These are phyloP conservation scores for Malurus leucopterus DNA, from an alignment of 2,797 vertebrate species.

Conservation along the genomic window DNA sequence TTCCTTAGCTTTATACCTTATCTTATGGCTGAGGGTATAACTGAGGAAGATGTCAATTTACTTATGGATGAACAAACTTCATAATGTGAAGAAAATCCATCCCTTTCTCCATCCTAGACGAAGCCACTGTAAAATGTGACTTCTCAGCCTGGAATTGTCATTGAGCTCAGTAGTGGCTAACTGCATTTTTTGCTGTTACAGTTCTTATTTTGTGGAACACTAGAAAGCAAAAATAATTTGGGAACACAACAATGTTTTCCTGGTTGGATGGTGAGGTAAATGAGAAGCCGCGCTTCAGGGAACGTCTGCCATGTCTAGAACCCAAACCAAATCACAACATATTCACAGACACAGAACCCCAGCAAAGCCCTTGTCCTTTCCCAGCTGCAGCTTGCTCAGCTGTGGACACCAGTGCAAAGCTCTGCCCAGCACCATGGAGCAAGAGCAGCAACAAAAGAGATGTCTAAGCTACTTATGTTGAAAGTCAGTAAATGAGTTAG, in stretches of 20 bases:
- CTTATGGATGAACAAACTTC: not conserved
- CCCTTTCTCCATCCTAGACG: not conserved
- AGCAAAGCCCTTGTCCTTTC: not conserved
- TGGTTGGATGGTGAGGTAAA: not conserved
- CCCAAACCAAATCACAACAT: not conserved
- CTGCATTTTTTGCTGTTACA: not conserved
- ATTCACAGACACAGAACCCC: not conserved
- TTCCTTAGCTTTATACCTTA: not conserved
- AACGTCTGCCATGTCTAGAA: not conserved
- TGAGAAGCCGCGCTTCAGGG: not conserved
- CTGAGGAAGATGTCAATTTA: not conserved
- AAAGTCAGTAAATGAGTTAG: not conserved
- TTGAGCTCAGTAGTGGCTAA: not conserved
- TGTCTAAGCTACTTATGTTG: not conserved
- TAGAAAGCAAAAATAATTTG: not conserved
- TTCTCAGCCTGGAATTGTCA: not conserved
- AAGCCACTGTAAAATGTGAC: not conserved
- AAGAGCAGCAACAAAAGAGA: not conserved
- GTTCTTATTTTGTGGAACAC: not conserved
- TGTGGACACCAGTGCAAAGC: not conserved
- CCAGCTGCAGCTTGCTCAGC: not conserved
- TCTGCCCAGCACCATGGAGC: not conserved
- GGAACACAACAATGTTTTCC: not conserved
- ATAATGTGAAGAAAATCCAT: not conserved
- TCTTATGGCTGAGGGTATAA: not conserved